These are phyloP conservation scores for Nothoprocta pentlandii DNA, from an alignment of 2,113 vertebrate genomes.

Conservation along the genomic window DNA sequence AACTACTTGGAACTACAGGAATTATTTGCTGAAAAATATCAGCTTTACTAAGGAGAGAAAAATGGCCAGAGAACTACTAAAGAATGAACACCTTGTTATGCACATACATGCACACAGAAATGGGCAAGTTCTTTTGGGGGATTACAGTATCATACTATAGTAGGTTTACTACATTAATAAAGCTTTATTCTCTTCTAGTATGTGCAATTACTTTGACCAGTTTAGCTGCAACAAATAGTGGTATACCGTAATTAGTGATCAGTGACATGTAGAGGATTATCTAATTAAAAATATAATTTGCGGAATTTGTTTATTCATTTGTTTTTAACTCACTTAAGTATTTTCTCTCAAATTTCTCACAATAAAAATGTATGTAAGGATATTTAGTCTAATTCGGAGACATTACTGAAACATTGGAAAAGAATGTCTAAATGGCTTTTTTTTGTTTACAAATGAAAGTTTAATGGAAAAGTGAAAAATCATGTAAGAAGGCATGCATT, in stretches of 20 bases:
- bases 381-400: neutral
- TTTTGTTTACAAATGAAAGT: neutral
- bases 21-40: neutral
- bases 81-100: neutral
- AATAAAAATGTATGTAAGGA: neutral
- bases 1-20: neutral
- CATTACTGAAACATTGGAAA: neutral
- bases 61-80: neutral
- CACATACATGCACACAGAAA: neutral
- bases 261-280: neutral
- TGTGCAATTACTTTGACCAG: conserved; percentile 23
- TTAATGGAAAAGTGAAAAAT: neutral
- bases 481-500: neutral
- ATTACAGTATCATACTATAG: conserved; percentile 3
- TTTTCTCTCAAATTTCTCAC: neutral
- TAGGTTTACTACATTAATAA: conserved; percentile 3
- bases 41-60: conserved; percentile 2
- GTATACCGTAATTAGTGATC: conserved; percentile 2
- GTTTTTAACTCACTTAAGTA: neutral
- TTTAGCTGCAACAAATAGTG: conserved; percentile 3
- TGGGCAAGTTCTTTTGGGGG: conserved; percentile 5
- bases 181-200: conserved; percentile 15
- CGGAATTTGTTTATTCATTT: no score
- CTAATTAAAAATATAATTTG: neutral
- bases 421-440: neutral